Percentiles rank a stretch among this genome's conserved stretches.
These are phyloP conservation scores for human (Homo sapiens) DNA, from an alignment of 2,113 vertebrate species.

Conservation along the genomic window GRCh38 chr3:17818501-17819000, in stretches of 20 bases:
- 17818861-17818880: background rate
- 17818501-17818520: too few species aligned
- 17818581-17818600: background rate
- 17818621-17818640: background rate
- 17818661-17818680: background rate
- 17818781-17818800: background rate
- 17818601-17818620: background rate
- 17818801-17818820: too few species aligned
- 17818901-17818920: background rate
- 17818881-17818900: background rate
- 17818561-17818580: background rate
- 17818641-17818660: background rate
- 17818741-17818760: background rate
- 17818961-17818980: background rate
- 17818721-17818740: background rate
- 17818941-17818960: background rate
- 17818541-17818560: background rate
- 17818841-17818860: background rate
- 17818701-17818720: background rate
- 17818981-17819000: background rate
- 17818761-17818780: background rate
- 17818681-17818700: background rate
- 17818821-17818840: background rate
- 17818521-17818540: too few species aligned
- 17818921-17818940: background rate